phyloP scores from a whole-genome alignment of 2,888 invertebrate species.

The Mythimna lalbum region DNA sequence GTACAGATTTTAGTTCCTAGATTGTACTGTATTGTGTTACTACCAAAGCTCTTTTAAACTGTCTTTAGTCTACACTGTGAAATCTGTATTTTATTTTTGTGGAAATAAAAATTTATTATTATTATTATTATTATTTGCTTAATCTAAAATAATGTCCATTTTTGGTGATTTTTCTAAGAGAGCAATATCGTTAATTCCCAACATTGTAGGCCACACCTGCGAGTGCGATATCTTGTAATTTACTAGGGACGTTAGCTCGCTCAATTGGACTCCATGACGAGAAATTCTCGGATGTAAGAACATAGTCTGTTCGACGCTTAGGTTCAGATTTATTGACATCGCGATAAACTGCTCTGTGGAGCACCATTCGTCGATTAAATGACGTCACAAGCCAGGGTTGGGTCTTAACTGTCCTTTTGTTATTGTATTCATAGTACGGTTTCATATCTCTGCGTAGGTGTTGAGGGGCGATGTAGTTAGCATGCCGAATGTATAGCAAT shows the following conservation, averaged over 20 bases:
- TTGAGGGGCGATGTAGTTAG: slow-evolving; percentile 41
- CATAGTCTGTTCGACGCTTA: slow-evolving; percentile 72
- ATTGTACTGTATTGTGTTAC: too few relatives aligned
- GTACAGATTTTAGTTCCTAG: too few relatives aligned
- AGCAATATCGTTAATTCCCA: slow-evolving; percentile 41
- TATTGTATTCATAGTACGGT: slow-evolving; percentile 61
- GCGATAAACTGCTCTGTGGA: slow-evolving; percentile 83
- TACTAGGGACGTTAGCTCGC: slow-evolving; percentile 57
- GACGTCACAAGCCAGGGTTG: slow-evolving; percentile 68
- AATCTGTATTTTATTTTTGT: too few relatives aligned
- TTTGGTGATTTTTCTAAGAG: slow-evolving; percentile 21
- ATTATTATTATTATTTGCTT: too few relatives aligned
- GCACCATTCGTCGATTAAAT: slow-evolving; percentile 82
- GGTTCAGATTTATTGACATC: slow-evolving; percentile 83
- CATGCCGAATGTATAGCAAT: slow-evolving; percentile 37
- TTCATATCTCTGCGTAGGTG: slow-evolving; percentile 49
- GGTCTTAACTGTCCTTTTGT: slow-evolving; percentile 74
- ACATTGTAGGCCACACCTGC: slow-evolving; percentile 43
- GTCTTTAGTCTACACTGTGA: too few relatives aligned
- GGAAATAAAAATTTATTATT: too few relatives aligned
- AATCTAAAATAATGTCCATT: slow-evolving; percentile 29
- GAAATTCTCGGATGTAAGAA: slow-evolving; percentile 74
- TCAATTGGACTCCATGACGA: slow-evolving; percentile 68
- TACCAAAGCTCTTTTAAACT: too few relatives aligned
- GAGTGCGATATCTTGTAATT: slow-evolving; percentile 58